Evolutionary conservation across 2,888 invertebrate genomes (phyloP).

Genomic region (Sphaeridia pumilis): DNA sequence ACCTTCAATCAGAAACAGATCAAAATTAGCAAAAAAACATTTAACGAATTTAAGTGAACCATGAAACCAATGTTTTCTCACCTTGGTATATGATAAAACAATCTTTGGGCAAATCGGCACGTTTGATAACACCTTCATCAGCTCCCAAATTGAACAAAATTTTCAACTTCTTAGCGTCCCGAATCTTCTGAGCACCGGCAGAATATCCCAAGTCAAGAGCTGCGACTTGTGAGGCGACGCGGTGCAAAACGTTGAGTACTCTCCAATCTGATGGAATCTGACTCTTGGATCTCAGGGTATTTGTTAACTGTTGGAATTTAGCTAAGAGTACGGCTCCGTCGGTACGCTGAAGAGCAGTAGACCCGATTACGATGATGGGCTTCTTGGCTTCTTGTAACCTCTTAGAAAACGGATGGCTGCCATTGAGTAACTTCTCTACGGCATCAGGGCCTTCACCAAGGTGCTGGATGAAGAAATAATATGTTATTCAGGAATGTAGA

Average conservation of each 20-base stretch:
- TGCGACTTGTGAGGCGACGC: constrained; percentile 83
- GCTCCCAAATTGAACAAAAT: constrained; percentile 86
- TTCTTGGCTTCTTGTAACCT: constrained; percentile 64
- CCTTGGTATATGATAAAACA: constrained; percentile 84
- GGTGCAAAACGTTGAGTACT: constrained; percentile 86
- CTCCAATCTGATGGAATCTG: constrained; percentile 50
- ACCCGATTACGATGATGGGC: constrained; percentile 84
- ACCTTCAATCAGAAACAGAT: constrained; percentile 45
- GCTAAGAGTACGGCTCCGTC: constrained; percentile 69
- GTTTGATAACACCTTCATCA: constrained; percentile 68
- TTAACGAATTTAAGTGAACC: too few relatives aligned
- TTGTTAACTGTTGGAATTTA: constrained; percentile 59
- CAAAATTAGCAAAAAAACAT: not conserved
- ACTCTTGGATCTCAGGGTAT: constrained; percentile 36
- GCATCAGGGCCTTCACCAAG: constrained; percentile 67
- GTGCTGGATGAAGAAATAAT: constrained; percentile 47
- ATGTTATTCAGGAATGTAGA: not conserved
- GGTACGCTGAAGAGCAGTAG: constrained; percentile 60
- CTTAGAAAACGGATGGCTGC: constrained; percentile 56
- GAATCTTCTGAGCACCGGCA: constrained; percentile 53
- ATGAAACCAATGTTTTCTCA: constrained; percentile 34
- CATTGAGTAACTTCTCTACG: constrained; percentile 61
- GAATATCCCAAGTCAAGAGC: constrained; percentile 91
- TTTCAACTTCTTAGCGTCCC: constrained; percentile 51
- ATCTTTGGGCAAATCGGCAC: constrained; percentile 64